Conservation (phyloP, 2,888 invertebrate genomes). For the Parelbella ahira region DNA sequence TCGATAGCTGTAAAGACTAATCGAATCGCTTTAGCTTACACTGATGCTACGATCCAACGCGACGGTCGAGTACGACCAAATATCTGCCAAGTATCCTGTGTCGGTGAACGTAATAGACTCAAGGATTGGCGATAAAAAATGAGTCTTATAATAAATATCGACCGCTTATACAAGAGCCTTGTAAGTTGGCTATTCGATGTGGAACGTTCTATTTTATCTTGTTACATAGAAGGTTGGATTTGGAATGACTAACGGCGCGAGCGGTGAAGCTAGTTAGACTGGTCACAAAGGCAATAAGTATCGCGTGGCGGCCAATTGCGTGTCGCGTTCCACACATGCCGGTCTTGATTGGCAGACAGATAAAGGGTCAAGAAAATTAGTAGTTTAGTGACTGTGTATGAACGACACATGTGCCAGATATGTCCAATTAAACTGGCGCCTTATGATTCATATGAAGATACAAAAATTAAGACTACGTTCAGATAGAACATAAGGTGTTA, state of each 20-base stretch:
- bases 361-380: conserved; percentile 47
- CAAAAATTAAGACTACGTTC: too few species aligned
- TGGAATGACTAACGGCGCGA: conserved; percentile 3
- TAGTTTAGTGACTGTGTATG: conserved; percentile 18
- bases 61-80: too few species aligned
- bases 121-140: conserved; percentile 46
- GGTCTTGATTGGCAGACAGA: conserved; percentile 48
- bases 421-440: conserved; percentile 20
- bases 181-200: conserved; percentile 5
- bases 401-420: conserved; percentile 16
- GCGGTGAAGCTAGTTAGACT: neutral
- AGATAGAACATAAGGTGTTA: too few species aligned
- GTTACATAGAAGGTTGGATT: conserved; percentile 26
- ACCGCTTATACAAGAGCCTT: conserved; percentile 16
- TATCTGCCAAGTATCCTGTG: conserved; percentile 32
- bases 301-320: conserved; percentile 35
- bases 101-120: conserved; percentile 44
- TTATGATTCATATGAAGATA: conserved; percentile 20
- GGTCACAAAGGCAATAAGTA: conserved; percentile 13
- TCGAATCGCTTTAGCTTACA: too few species aligned
- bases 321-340: conserved; percentile 50
- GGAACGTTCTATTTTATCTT: conserved; percentile 6
- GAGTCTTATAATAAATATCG: conserved; percentile 36
- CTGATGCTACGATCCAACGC: too few species aligned
- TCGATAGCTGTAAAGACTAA: too few species aligned